Base-by-base conservation (phyloP, 23 tunicate genomes). In the Aplidium turbinatum region DNA sequence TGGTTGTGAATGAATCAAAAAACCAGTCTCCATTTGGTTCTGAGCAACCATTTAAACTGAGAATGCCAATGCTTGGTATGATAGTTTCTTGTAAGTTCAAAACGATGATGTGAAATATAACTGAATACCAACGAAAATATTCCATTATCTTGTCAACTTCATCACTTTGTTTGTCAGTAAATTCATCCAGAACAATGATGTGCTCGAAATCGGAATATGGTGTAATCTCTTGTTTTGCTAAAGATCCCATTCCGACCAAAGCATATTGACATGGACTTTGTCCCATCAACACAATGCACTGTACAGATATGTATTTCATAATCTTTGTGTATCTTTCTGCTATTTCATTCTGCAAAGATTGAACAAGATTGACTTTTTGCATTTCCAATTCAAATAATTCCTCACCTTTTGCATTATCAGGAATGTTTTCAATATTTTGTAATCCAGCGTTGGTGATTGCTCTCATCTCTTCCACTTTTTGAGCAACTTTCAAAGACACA, bases 121-220 rank as follows among this genome's bases (percentile, higher is more conserved):
- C 31, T 24, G 47, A 0, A 67, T 47, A 78, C 83, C 83, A 78
- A 18, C 58, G 63, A 78, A 78, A 78, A 34, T 78, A 78, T 25
- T 78, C 75, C 39, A 61, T 77, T 19, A 25, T 20, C 28, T 39
- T 38, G 13, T 42, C 16, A 9, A 42, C 48, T 19, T 53, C 60
- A 53, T 7, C 16, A 7, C 21, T 19, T 11, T 53, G n/a, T 27
- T 19, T 53, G 21, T 11, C 22, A 19, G n/a, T 24, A 7, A 19
- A 19, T 27, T 78, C 67, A n/a, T 66, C 75, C 23, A 47, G 60
- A 2, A 78, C 27, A 26, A 78, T 39, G 4, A 53, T 22, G 9
- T 33, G 73, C 26, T 62, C 72, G 16, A 66, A 48, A 46, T 78
- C 64, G 25, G 58, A 52, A 46, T 64, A 62, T 0, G 63, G 61